A percentile compares a stretch with the other conserved stretches of the same genome.
Conservation (phyloP, 2,113 vertebrate genomes). For the Monarcha castaneiventris region DNA sequence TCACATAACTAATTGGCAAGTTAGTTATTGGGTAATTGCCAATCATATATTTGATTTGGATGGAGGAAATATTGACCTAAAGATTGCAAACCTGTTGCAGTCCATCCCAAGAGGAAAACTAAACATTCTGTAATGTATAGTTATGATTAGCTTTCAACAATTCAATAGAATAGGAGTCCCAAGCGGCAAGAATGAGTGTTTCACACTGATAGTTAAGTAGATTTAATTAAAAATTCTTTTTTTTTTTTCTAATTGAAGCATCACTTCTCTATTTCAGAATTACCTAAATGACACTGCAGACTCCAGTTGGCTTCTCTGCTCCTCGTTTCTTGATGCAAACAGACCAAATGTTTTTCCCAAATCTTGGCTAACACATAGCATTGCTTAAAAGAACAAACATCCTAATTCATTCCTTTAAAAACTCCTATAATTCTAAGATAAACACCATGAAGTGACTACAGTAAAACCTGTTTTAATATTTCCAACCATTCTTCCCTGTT, state of each 20-base stretch:
- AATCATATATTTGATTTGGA: slow-evolving; percentile 33
- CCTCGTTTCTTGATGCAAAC: not conserved
- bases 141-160: slow-evolving; percentile 40
- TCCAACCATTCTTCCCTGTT: not conserved
- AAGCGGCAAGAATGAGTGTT: not conserved
- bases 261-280: not conserved
- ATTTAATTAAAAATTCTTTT: slow-evolving; percentile 17
- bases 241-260: not conserved
- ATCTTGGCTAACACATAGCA: not conserved
- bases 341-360: not conserved
- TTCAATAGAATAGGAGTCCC: slow-evolving; percentile 10
- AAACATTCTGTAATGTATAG: slow-evolving; percentile 26
- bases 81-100: slow-evolving; percentile 1
- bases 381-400: not conserved
- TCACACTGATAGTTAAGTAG: not conserved
- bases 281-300: not conserved
- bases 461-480: not conserved
- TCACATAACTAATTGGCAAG: slow-evolving; percentile 36
- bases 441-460: not conserved
- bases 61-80: slow-evolving; percentile 19
- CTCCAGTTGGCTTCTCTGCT: not conserved
- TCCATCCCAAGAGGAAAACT: not conserved
- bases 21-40: slow-evolving; percentile 37
- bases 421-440: not conserved
- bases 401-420: not conserved